Base-by-base conservation (phyloP, 2,797 vertebrate species). In the Leptoclinus maculatus region DNA sequence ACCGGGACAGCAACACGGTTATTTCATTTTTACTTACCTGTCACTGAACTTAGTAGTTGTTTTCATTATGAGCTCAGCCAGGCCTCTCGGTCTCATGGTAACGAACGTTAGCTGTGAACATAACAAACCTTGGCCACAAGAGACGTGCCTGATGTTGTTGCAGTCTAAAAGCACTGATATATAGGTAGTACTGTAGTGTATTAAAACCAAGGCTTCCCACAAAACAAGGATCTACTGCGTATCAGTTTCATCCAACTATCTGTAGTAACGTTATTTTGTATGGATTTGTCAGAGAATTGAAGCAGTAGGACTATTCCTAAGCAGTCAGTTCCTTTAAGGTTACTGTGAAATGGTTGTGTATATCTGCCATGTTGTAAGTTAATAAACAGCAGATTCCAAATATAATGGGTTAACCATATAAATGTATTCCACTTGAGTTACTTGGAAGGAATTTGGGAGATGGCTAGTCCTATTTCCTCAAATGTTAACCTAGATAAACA, bases 91-190 rank as follows among this genome's bases (percentile, higher is more conserved):
- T 12, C 6, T 36, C 29, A 1, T 4, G 1, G 25, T 17, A 19
- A 64, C 60, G 5, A 62, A 11, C n/a, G 34, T 38, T 27, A 23
- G 3, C 19, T 38, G 74, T 72, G 43, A 70, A 78, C 78, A 88
- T 27, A 87, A 87, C 85, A 85, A 83, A 72, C 59, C 47, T 1
- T 0, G 27, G 4, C 49, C 60, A 17, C 34, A 27, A 19, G 71
- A 43, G 74, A 71, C 23, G 1, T 32, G 38, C 3, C 12, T 64
- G 49, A 49, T 68, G 43, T 58, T 32, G 54, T 34, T 56, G 34
- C 58, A 7, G 23, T 10, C 14, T 13, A 0, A 14, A 41, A 8
- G 23, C 47, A 27, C 45, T 57, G 41, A 57, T 13, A 27, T 43
- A 6, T 34, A 34, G 54, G 0, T 21, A 8, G 27, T 4, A 10